Base-by-base conservation (phyloP, 2,113 vertebrate species). In the Stigmatopora argus region DNA sequence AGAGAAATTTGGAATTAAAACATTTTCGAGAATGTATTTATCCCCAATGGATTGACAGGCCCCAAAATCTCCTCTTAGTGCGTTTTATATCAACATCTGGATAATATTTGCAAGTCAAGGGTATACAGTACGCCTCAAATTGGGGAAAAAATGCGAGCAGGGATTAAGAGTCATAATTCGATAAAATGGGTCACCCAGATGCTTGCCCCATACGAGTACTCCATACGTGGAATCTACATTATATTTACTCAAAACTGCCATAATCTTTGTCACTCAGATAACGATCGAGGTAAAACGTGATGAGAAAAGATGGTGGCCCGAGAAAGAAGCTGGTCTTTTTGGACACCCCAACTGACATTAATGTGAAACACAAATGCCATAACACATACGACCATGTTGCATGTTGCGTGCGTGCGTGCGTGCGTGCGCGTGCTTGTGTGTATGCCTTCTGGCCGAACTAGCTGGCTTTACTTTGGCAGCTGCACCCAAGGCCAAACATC, bases 401-500 rank as follows among this genome's bases (percentile, higher is more conserved):
- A 26, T 57, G 58, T 48, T 59, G 68, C 73, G 64, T 74, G 67
- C 63, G 63, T 48, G 49, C 13, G 65, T 15, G 31, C 31, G 23
- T 65, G 48, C 46, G 62, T 65, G 52, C 55, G 44, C 47, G 63
- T 45, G 64, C 63, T 55, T 59, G 65, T 58, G 11, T 45, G 60
- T 45, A 58, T 49, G 71, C 46, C 7, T 59, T 21, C 51, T 65
- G 69, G 48, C 51, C 26, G n/a, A n/a, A n/a, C 55, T 46, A 78
- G 35, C 69, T 69, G 67, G 53, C 58, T 88, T 87, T 83, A 77
- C 75, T 85, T 86, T 89, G 85, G 86, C 87, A 85, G 77, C 70
- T 71, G 73, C 68, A 74, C 74, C 71, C 71, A 86, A 84, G 85
- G 83, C 81, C 81, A 89, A 88, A 89, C 83, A 85, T 84, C 83